Conservation (phyloP, 2,888 invertebrate genomes). For the Tetragonula carbonaria region DNA sequence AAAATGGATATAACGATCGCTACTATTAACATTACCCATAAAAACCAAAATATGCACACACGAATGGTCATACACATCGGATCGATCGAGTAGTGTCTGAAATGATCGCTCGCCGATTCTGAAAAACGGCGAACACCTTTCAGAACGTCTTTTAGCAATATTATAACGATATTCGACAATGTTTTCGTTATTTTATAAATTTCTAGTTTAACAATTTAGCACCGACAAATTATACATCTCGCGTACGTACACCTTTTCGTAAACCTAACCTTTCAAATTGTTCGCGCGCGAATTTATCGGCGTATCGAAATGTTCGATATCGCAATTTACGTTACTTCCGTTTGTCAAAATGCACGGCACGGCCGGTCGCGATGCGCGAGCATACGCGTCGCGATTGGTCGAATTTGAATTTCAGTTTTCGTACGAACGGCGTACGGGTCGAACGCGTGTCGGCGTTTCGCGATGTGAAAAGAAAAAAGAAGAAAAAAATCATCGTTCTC, state of each 20-base stretch:
- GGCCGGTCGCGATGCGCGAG: slow-evolving; percentile 11
- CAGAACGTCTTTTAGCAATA: not conserved
- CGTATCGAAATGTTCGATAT: not conserved
- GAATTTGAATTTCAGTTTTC: slow-evolving; percentile 21
- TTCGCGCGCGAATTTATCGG: not conserved
- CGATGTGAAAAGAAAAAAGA: too few species aligned
- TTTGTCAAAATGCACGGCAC: not conserved
- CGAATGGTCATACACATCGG: slow-evolving; percentile 76
- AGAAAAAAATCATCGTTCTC: too few species aligned
- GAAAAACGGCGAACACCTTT: slow-evolving; percentile 7
- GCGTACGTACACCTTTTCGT: too few species aligned
- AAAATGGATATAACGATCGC: slow-evolving; percentile 71
- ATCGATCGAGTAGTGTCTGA: slow-evolving; percentile 60
- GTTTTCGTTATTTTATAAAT: not conserved
- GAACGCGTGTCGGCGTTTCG: not conserved
- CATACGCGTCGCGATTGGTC: slow-evolving; percentile 10
- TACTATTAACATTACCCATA: slow-evolving; percentile 73
- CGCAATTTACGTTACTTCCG: slow-evolving; percentile 1
- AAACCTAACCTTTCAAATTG: not conserved
- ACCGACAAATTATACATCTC: not conserved
- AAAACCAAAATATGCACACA: slow-evolving; percentile 75
- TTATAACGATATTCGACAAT: too few species aligned
- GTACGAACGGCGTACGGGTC: not conserved
- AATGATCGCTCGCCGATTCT: slow-evolving; percentile 42
- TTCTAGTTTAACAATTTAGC: not conserved